Base-by-base conservation (phyloP, 1,140 invertebrate species). In the Cecropterus lyciades region DNA sequence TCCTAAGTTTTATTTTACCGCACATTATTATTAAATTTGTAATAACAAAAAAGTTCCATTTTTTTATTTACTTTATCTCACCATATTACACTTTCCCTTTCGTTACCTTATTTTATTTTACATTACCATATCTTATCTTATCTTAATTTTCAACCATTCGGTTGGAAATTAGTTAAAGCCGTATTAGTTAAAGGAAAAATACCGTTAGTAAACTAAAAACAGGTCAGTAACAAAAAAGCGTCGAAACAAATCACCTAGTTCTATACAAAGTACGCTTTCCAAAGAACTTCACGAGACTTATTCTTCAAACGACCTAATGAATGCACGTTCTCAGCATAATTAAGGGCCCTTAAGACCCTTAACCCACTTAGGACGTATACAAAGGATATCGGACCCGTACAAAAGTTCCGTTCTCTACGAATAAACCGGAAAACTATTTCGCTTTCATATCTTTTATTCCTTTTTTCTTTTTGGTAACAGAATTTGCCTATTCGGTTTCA, bases 291-390 rank as follows among this genome's bases (percentile, higher is more conserved):
- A 62, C 13, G 6, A 15, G 1, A 15, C 43, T 62, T 48, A 49
- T 62, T 49, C 57, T 49, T 62, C 57, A 62, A 62, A 49, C 45
- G 43, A 14, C 24, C 14, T 62, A 62, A 62, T 62, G 57, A 62
- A 62, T 62, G 7, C 27, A 60, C 57, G 45, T 24, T 27, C 55
- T 49, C 20, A 27, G 15, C 27, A 40, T 62, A 62, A 62, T 62
- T 62, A 62, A 62, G 57, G 30, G 16, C 30, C 15, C 57, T 49
- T 6, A n/a, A 24, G 46, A 40, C 27, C 27, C 46, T 51, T 49
- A 62, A 62, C 57, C 57, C 57, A 51, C 46, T 59, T 59, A 59
- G 27, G 52, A n/a, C 27, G 0, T 59, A 27, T 24, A 43, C 37
- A 46, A 59, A 59, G 55, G 42, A 57, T 8, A 46, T 27, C 13